Evolutionary conservation across 2,113 vertebrate genomes (phyloP), one percentile per base, ranked within the genome.

Genomic region (Chionodraco myersi): DNA sequence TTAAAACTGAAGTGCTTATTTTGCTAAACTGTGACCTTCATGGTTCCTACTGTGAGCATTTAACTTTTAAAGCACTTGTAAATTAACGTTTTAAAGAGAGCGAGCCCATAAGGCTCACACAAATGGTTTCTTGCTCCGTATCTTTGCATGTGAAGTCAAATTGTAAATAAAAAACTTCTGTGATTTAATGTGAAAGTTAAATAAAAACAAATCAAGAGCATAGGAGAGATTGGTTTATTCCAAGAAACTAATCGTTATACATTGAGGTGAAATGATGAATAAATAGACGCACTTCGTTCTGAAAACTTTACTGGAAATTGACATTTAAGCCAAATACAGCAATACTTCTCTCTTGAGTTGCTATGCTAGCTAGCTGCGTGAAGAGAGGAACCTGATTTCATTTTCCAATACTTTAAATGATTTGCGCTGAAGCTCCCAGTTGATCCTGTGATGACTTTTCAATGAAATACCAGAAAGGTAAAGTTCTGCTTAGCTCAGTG

Each of bases 171-270:
- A 75, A 67, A 18, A 26, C 59, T 34, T 56, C 47, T 79, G 53
- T 45, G 45, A 4, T 5, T 59, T 36, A 9, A 1, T 30, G 45
- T 26, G 36, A 21, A 30, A 41, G 61, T 49, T 26, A 30, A 87
- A 87, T 75, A 77, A 81, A 83, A 86, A 83, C 48, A 77, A 78
- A 57, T 44, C 1, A 10, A 49, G 47, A 61, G 52, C 75, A 75
- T 79, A 76, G 60, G 60, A 77, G 66, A 44, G 64, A 57, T 59
- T 48, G 68, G 78, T 92, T 92, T 92, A 92, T 92, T 93, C 77
- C 85, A 83, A 83, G 56, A 83, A 85, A 73, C 84, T 74, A 67
- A 47, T 68, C 34, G 77, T 74, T 85, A 61, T 69, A 84, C 81
- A 85, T 21, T 0, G 75, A 72, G 52, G 30, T 84, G 84, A 85